Base-by-base conservation (phyloP, 2,113 vertebrate species). In the Festucalex cinctus region DNA sequence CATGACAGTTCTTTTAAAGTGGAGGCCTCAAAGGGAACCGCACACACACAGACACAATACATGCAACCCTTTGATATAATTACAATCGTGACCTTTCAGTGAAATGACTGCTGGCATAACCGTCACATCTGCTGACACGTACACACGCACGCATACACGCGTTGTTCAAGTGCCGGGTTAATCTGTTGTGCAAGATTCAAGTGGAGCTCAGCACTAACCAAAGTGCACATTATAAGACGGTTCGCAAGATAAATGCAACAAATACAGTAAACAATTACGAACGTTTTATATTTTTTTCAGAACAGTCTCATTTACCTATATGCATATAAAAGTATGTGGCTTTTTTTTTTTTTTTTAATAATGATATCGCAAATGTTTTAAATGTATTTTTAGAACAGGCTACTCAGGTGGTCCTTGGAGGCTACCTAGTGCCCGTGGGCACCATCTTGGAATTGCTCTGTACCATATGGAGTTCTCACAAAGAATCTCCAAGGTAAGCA, bases 61-160 rank as follows among this genome's bases (percentile, higher is more conserved):
- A 57, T 14, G 17, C 14, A 68, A 61, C 37, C 20, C 60, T 79
- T 83, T 83, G 70, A 84, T 83, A 68, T 69, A 70, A 77, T 81
- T 78, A 82, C 75, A 80, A 68, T 72, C 48, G 73, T 74, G 79
- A 77, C 77, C 85, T 87, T 85, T 75, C n/a, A 65, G 73, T 68
- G 79, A 41, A 79, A 79, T 75, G 66, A 75, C 53, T 71, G 39
- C 64, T 59, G 56, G 64, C 64, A 71, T 39, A 69, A 59, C 44
- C 26, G 14, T 19, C 41, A 48, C 62, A 26, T 46, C 24, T 39
- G 37, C 36, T 39, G 59, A 65, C 46, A 28, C 62, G 19, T 10
- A 28, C n/a, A 63, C n/a, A 32, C 61, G 10, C 7, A 12, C 60
- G 5, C 10, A 6, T 17, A 39, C 37, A 3, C 59, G n/a, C 36